These are phyloP conservation scores for Eristalis intricaria DNA, from an alignment of 2,888 invertebrate genomes.

Conservation along the genomic window DNA sequence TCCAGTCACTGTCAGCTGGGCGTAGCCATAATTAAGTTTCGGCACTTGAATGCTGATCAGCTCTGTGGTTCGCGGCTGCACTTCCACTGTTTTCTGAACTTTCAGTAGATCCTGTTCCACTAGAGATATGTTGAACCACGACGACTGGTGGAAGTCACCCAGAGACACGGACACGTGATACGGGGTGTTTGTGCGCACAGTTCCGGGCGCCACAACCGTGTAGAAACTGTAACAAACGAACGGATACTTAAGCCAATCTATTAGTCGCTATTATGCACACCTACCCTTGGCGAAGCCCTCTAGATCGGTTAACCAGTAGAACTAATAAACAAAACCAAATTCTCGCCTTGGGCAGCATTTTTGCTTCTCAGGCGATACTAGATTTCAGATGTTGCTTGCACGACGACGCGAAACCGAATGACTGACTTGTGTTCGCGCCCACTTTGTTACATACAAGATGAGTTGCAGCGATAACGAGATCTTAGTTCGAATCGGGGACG, in stretches of 20 bases:
- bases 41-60: conserved; percentile 11
- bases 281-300: not conserved
- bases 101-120: not conserved
- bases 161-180: conserved; percentile 29
- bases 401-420: not conserved
- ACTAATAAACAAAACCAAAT: not conserved
- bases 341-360: not conserved
- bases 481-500: not conserved
- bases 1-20: not conserved
- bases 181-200: conserved; percentile 23
- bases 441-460: not conserved
- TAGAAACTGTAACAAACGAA: conserved; percentile 23
- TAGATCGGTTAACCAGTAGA: not conserved
- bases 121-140: conserved; percentile 32
- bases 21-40: conserved; percentile 5
- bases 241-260: not conserved
- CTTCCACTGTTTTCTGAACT: not conserved
- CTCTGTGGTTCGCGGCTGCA: conserved; percentile 28
- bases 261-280: not conserved
- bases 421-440: not conserved
- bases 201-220: conserved; percentile 42
- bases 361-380: not conserved
- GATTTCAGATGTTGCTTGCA: not conserved
- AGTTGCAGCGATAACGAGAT: not conserved
- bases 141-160: conserved; percentile 82